Conservation (phyloP, 1,140 invertebrate genomes). For the Drosophila melanogaster region Release_6_plus_ISO1_MT NT_033777.3:7895501-7896000, state of each 20-base stretch:
- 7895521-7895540: neutral
- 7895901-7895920: constrained; percentile 40
- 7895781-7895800: constrained; percentile 46
- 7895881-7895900: constrained; percentile 3
- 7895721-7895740: constrained; percentile 4
- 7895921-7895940: constrained; percentile 66
- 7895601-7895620: neutral
- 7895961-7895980: constrained; percentile 19
- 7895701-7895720: neutral
- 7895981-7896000: constrained; percentile 22
- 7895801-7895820: constrained; percentile 62
- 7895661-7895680: neutral
- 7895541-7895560: neutral
- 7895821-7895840: constrained; percentile 72
- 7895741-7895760: constrained; percentile 31
- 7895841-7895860: constrained; percentile 78
- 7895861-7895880: constrained; percentile 54
- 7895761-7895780: constrained; percentile 40
- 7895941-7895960: constrained; percentile 14
- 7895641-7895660: neutral
- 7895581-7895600: no score
- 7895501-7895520: constrained; percentile 14
- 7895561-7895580: neutral
- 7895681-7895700: neutral
- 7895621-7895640: no score